Conservation (phyloP, 2,888 invertebrate genomes). For the Erynnis tages region DNA sequence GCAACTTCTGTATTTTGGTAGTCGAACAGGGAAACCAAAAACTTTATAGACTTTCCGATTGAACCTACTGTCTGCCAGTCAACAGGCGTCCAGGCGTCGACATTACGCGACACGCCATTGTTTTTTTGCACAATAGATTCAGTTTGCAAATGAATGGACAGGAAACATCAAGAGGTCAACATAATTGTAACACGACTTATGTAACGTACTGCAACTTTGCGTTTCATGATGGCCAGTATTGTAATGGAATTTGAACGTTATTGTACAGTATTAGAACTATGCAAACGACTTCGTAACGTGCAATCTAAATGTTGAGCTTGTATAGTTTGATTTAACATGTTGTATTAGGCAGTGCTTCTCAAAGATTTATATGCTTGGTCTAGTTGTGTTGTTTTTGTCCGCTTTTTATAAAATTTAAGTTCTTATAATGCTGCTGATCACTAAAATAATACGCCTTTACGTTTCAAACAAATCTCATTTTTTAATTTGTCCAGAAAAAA, state of each 20-base stretch:
- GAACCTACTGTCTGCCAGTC: not conserved
- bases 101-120: slow-evolving; percentile 12
- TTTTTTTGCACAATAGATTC: slow-evolving; percentile 15
- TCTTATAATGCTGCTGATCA: too few species aligned
- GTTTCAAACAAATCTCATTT: too few species aligned
- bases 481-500: too few species aligned
- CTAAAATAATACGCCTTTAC: too few species aligned
- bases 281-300: not conserved
- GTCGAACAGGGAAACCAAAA: too few species aligned
- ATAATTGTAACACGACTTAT: slow-evolving; percentile 11
- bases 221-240: not conserved
- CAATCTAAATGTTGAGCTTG: not conserved
- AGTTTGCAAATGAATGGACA: slow-evolving; percentile 22
- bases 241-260: not conserved
- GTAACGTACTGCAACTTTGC: slow-evolving; percentile 1
- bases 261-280: not conserved
- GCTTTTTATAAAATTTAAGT: too few species aligned
- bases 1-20: too few species aligned
- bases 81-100: not conserved
- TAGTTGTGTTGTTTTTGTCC: too few species aligned
- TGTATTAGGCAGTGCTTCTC: not conserved
- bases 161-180: slow-evolving; percentile 22
- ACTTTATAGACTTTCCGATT: too few species aligned
- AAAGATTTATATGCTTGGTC: not conserved
- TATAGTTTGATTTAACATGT: not conserved